Conservation (phyloP, 1,140 invertebrate genomes). For the Drosophila sp. region DNA sequence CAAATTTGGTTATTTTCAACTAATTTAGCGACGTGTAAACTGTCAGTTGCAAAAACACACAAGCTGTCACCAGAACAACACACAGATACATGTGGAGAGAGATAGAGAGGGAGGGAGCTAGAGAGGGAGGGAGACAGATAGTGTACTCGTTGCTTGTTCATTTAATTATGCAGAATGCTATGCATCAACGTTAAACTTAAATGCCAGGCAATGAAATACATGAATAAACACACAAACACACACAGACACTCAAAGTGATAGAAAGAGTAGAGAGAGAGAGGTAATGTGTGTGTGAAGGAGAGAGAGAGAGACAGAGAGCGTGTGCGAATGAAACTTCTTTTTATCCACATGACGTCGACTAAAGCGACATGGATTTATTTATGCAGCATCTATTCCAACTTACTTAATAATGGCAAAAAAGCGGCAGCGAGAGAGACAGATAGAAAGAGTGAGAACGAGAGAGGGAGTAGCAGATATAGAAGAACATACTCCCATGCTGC, state of each 20-base stretch:
- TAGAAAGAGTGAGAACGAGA: background rate
- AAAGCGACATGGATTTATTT: conserved; percentile 81
- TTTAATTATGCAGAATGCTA: conserved; percentile 77
- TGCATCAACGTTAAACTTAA: conserved; percentile 74
- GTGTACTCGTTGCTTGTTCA: conserved; percentile 39
- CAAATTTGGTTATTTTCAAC: conserved; percentile 3
- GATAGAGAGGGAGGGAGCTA: background rate
- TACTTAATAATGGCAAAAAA: conserved; percentile 73
- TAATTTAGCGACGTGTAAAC: conserved; percentile 8
- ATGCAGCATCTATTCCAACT: conserved; percentile 78
- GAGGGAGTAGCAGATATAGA: background rate
- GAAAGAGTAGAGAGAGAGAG: background rate
- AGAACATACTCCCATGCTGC: conserved; percentile 25
- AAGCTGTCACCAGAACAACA: background rate
- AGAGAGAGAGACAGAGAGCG: no score
- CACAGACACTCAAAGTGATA: conserved; percentile 4
- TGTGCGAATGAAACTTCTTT: conserved; percentile 7
- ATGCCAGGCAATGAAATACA: conserved; percentile 77
- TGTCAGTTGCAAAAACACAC: conserved; percentile 9
- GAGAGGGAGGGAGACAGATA: background rate
- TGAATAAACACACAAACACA: conserved; percentile 54
- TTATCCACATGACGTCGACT: conserved; percentile 65
- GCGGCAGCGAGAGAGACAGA: conserved; percentile 3
- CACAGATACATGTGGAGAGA: background rate
- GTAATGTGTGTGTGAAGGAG: no score